Evolutionary conservation across 2,888 invertebrate species (phyloP).

Genomic region (Andrena fulva): DNA sequence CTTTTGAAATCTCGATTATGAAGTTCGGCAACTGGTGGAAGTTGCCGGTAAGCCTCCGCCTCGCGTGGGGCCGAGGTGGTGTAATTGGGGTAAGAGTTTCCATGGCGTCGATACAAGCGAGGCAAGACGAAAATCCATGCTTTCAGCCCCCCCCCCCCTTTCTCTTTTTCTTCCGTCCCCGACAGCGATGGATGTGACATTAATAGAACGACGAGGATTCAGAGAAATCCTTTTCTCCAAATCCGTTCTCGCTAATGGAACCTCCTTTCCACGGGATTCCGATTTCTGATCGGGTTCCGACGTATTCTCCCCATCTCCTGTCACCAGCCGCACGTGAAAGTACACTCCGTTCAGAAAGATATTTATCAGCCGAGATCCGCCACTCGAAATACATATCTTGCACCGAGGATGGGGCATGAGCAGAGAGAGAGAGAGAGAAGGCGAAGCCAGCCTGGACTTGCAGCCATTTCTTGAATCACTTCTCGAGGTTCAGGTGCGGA

Average conservation of each 20-base stretch:
- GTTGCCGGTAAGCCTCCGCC: background rate
- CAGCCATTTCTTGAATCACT: slow-evolving; percentile 28
- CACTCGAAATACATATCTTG: slow-evolving; percentile 35
- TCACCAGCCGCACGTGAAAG: slow-evolving; percentile 32
- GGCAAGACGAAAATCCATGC: slow-evolving; percentile 49
- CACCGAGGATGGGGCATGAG: background rate
- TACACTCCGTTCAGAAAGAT: slow-evolving; percentile 45
- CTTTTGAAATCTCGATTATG: background rate
- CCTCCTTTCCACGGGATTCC: slow-evolving; percentile 60
- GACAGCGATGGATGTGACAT: slow-evolving; percentile 70
- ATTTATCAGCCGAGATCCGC: slow-evolving; percentile 32
- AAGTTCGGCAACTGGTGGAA: background rate
- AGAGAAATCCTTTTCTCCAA: slow-evolving; percentile 73
- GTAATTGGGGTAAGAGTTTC: slow-evolving; percentile 45
- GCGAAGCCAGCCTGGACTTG: background rate
- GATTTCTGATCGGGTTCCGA: slow-evolving; percentile 67
- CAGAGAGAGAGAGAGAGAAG: background rate
- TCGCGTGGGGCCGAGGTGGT: background rate
- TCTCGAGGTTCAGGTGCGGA: background rate
- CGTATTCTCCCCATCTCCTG: slow-evolving; percentile 43
- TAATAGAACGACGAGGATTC: slow-evolving; percentile 74
- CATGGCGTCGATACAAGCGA: slow-evolving; percentile 51
- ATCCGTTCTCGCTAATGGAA: slow-evolving; percentile 74
- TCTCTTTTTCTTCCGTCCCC: slow-evolving; percentile 34
- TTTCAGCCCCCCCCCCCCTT: slow-evolving; percentile 20